These are phyloP conservation scores for Scomber japonicus DNA, from an alignment of 2,113 vertebrate genomes.

Conservation along the genomic window DNA sequence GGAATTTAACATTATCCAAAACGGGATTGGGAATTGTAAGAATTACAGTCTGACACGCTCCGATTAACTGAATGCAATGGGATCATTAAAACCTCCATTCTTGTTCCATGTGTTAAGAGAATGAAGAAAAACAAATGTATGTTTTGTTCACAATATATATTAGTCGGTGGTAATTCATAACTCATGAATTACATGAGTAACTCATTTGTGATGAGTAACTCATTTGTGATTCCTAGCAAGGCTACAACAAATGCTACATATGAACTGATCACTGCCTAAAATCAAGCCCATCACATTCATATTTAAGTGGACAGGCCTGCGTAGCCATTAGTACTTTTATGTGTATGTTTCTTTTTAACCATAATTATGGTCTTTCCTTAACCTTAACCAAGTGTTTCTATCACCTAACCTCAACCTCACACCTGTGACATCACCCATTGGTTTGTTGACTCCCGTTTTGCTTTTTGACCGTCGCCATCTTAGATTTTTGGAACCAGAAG, in stretches of 20 bases:
- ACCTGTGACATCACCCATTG: too few species aligned
- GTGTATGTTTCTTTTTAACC: too few species aligned
- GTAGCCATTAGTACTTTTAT: too few species aligned
- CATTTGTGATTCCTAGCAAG: background rate
- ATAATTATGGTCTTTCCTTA: too few species aligned
- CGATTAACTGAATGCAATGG: slow-evolving; percentile 16
- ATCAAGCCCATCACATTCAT: too few species aligned
- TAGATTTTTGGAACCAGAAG: too few species aligned
- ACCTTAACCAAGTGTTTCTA: too few species aligned
- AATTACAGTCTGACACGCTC: slow-evolving; percentile 33
- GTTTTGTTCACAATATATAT: background rate
- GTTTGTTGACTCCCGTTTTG: too few species aligned
- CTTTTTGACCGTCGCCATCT: too few species aligned
- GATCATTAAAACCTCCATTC: slow-evolving; percentile 20
- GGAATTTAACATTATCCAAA: slow-evolving; percentile 48
- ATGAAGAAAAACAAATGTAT: background rate
- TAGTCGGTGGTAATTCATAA: background rate
- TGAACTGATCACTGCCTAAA: background rate
- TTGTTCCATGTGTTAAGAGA: slow-evolving; percentile 1
- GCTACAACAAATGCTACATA: background rate
- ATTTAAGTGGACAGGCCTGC: too few species aligned
- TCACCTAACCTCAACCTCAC: too few species aligned
- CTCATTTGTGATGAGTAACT: background rate
- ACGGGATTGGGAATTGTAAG: slow-evolving; percentile 19
- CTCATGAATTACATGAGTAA: too few species aligned